These are phyloP conservation scores for Enteromius afrohamiltoni DNA, from an alignment of 2,797 vertebrate species.

Conservation along the genomic window DNA sequence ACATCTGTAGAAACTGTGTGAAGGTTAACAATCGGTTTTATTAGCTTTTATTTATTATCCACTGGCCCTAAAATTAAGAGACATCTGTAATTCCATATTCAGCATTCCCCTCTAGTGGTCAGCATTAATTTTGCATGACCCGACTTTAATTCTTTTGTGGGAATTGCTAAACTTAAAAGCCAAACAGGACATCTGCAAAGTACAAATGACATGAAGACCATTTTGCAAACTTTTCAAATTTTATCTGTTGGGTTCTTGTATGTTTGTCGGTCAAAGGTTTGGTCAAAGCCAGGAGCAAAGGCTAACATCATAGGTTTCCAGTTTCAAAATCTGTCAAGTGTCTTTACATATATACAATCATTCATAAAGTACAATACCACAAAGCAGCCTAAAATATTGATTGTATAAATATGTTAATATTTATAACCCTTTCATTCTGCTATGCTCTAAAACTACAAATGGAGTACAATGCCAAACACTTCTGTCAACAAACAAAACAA, in stretches of 20 bases:
- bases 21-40: not conserved
- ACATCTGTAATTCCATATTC: not conserved
- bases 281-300: slow-evolving; percentile 72
- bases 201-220: slow-evolving; percentile 38
- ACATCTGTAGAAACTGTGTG: not conserved
- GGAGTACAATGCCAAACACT: slow-evolving; percentile 11
- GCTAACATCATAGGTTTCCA: slow-evolving; percentile 70
- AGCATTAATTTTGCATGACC: not conserved
- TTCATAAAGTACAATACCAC: slow-evolving; percentile 72
- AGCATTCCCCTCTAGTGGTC: slow-evolving; percentile 24
- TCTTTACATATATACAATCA: slow-evolving; percentile 73
- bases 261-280: slow-evolving; percentile 52
- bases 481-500: slow-evolving; percentile 7
- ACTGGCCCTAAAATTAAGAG: too few relatives aligned
- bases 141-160: not conserved
- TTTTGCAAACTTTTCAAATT: slow-evolving; percentile 61
- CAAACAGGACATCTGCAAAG: not conserved
- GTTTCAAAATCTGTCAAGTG: slow-evolving; percentile 60
- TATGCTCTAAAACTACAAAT: slow-evolving; percentile 57
- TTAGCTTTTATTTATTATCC: not conserved
- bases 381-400: slow-evolving; percentile 75
- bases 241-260: slow-evolving; percentile 53
- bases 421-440: slow-evolving; percentile 69
- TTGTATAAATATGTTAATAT: slow-evolving; percentile 77
- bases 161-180: not conserved